Evolutionary conservation across 2,797 vertebrate genomes (phyloP), one percentile per base, ranked within the genome.

Genomic region (Macrochelys suwanniensis): DNA sequence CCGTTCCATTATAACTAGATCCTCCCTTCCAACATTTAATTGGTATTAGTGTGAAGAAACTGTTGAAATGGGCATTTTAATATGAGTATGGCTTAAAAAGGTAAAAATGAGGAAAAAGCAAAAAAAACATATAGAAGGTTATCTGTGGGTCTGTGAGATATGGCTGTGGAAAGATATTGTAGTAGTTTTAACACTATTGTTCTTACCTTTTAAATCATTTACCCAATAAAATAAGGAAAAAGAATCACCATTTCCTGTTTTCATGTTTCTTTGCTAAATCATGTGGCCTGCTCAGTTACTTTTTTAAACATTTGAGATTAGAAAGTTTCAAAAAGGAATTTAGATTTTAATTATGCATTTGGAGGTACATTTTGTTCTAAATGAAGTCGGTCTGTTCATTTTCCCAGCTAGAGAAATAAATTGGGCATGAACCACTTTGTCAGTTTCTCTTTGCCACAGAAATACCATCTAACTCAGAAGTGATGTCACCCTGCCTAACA

Each of bases 141-240:
- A 99, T 99, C 98, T 98, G 97, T 99, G 99, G 99, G 98, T 99
- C 98, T 99, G 99, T 99, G 99, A 99, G 99, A 98, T 98, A 99
- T 99, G 99, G 99, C 98, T 99, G 99, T 99, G 99, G 99, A 98
- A 99, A 99, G 98, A 99, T 99, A 99, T 99, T 99, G 99, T 99
- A 99, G 99, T 99, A 98, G 98, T 99, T 99, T 99, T 99, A 99
- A 99, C 99, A 99, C 99, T 99, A 99, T 99, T 99, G 99, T 99
- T 99, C 99, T 99, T 99, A 99, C 99, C 98, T 99, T 99, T 99
- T 99, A 99, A 99, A 99, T 99, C 99, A 99, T 99, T 99, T 99
- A 99, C 99, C 99, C 99, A 99, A 99, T 99, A 99, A 99, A 99
- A 98, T 98, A 99, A 98, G 98, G 97, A 98, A 99, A 99, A 99